Base-by-base conservation (phyloP, 1,140 invertebrate genomes). In the Amyelois transitella region DNA sequence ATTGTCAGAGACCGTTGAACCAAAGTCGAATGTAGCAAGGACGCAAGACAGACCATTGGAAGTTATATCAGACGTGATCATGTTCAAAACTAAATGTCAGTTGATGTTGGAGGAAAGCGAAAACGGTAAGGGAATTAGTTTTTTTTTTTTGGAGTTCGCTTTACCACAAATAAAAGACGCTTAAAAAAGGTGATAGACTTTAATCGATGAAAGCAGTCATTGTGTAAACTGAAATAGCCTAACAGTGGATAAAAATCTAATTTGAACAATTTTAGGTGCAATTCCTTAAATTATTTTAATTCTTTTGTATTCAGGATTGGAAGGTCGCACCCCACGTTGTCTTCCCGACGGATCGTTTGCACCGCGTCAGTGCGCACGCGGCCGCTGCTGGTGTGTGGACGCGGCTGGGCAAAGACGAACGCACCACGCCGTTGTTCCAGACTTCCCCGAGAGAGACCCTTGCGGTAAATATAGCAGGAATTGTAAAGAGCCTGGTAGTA, bases 301-400 rank as follows among this genome's bases (percentile, higher is more conserved):
- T 28, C 25, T 28, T 28, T n/a, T n/a, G n/a, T 53, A 12, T 21
- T 65, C 55, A 83, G 82, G 74, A 18, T 65, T 49, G 5, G 77
- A 81, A 38, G 81, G 87, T 2, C 64, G 72, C 25, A 77, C 75
- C 1, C 93, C 92, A 0, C 88, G 94, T 1, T 95, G 94, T 64
- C 85, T 91, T 38, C 89, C 91, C 0, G 89, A 94, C 28, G 94
- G 94, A 1, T 90, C 91, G 64, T 96, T 96, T 74, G 87, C 91
- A 1, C 91, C 94, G 0, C 92, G 90, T 0, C 95, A 96, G 69
- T 96, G 95, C 69, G 91, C 92, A 22, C 90, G 91, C 1, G 91
- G 91, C 0, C 91, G 90, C 19, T 96, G 95, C 76, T 96, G 95
- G 95, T 96, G 95, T 78, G 95, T 96, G 2, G 95, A 96, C 78